Percentiles rank a stretch among this genome's conserved stretches.
Conservation (phyloP, 2,113 vertebrate genomes). For the Gadus chalcogrammus region DNA sequence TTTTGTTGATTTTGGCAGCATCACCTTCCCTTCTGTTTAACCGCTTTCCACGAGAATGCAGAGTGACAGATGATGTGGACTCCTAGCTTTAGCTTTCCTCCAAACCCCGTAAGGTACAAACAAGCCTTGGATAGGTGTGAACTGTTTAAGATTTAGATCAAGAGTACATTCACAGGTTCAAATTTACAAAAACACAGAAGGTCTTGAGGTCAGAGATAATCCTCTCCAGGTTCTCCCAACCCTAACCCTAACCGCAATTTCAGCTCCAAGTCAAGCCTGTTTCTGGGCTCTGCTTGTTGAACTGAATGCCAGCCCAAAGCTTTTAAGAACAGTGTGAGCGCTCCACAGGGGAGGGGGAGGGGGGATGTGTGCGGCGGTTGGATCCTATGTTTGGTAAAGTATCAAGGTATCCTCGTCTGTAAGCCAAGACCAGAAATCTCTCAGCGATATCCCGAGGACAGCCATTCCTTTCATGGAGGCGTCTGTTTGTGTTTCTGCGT, state of each 20-base stretch:
- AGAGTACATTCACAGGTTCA: too few species aligned
- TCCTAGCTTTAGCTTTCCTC: too few species aligned
- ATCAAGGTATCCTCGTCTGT: conserved; percentile 5
- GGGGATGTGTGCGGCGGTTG: conserved; percentile 5
- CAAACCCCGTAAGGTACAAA: too few species aligned
- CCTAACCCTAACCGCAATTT: conserved; percentile 14
- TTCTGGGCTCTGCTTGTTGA: conserved; percentile 21
- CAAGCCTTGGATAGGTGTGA: too few species aligned
- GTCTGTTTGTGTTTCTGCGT: too few species aligned
- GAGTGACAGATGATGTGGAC: too few species aligned
- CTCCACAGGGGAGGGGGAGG: conserved; percentile 21
- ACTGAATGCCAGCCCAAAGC: conserved; percentile 36
- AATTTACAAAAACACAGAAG: too few species aligned
- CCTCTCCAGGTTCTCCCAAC: background rate
- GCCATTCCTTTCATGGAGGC: background rate
- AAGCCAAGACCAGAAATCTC: conserved; percentile 38
- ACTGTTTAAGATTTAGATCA: too few species aligned
- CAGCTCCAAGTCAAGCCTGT: conserved; percentile 23
- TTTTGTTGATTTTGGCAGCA: too few species aligned
- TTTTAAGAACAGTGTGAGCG: conserved; percentile 36
- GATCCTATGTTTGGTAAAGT: conserved; percentile 57
- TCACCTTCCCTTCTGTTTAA: too few species aligned
- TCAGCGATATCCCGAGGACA: conserved; percentile 3
- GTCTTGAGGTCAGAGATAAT: background rate
- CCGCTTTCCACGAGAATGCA: too few species aligned